Evolutionary conservation across 1,140 invertebrate genomes (phyloP), one percentile per base, ranked within the genome.

Genomic region (Hylyphantes graminicola): DNA sequence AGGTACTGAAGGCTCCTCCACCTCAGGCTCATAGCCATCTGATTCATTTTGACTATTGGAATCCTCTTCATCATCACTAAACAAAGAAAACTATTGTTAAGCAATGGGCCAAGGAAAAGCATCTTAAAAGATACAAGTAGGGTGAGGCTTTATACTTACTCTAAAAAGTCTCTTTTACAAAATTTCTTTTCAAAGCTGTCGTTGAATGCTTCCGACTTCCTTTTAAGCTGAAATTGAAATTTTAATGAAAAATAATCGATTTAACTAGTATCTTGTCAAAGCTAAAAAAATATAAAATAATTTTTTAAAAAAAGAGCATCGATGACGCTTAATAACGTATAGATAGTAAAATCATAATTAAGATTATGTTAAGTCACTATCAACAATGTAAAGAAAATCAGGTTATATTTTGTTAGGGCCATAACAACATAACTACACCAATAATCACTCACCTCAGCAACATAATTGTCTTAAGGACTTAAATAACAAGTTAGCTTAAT

Each of bases 41-140:
- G 57, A 48, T n/a, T 75, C 80, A 75, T 83, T 74, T 67, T 83
- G 80, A 51, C 80, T 83, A 57, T 67, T 67, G 50, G 80, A 83
- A 72, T 83, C 79, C 51, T 81, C n/a, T n/a, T n/a, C 80, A 64
- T 83, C 72, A 83, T 21, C 67, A 57, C 21, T 63, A 50, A n/a
- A 59, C 7, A 68, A 63, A 10, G 59, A 79, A 57, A 81, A 59
- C 19, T 13, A 5, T 35, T 35, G 35, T 35, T 35, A 35, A 35
- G 5, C 35, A 35, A 35, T 35, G 35, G 35, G 1, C 35, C 1
- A 35, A 35, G 35, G 35, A 35, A 35, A 61, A 61, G 6, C 17
- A 61, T 6, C 57, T 15, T 15, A 6, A 61, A 17, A 61, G 12
- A 3, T 17, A 61, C 2, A 61, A 61, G 12, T 61, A 59, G 15